Conservation (phyloP, 2,888 invertebrate species). For the Octonoba sinensis region DNA sequence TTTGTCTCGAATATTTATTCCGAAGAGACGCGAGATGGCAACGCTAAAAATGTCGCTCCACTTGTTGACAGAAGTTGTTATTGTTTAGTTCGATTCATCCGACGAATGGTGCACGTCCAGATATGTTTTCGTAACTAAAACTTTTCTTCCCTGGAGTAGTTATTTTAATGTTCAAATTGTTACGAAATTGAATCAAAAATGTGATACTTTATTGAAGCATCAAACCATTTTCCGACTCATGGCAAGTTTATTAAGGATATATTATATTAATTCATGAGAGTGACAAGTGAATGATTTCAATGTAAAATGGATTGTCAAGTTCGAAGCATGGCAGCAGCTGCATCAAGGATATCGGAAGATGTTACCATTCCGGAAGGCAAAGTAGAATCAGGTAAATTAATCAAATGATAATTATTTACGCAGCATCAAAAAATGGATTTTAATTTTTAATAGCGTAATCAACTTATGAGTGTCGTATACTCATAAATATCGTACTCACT, state of each 20-base stretch:
- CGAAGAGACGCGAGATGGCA: too few species aligned
- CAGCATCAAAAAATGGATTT: too few species aligned
- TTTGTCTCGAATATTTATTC: too few species aligned
- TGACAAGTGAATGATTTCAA: neutral
- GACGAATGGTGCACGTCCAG: neutral
- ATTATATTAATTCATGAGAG: neutral
- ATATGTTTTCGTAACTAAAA: too few species aligned
- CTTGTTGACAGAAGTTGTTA: conserved; percentile 40
- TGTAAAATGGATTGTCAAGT: conserved; percentile 49
- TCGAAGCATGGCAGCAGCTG: conserved; percentile 46
- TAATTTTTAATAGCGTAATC: too few species aligned
- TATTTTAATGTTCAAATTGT: neutral
- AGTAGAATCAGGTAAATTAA: conserved; percentile 46
- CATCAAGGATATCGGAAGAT: conserved; percentile 33
- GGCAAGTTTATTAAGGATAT: too few species aligned
- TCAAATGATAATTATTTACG: too few species aligned
- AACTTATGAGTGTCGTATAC: too few species aligned
- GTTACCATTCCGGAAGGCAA: conserved; percentile 55
- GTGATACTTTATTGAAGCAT: neutral
- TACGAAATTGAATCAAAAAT: neutral
- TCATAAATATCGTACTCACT: too few species aligned
- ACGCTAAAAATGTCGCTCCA: conserved; percentile 6
- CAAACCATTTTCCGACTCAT: neutral
- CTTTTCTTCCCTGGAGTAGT: neutral
- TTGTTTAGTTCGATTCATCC: conserved; percentile 42